Evolutionary conservation across 2,888 invertebrate species (phyloP).

Genomic region (Miltochrista miniata): DNA sequence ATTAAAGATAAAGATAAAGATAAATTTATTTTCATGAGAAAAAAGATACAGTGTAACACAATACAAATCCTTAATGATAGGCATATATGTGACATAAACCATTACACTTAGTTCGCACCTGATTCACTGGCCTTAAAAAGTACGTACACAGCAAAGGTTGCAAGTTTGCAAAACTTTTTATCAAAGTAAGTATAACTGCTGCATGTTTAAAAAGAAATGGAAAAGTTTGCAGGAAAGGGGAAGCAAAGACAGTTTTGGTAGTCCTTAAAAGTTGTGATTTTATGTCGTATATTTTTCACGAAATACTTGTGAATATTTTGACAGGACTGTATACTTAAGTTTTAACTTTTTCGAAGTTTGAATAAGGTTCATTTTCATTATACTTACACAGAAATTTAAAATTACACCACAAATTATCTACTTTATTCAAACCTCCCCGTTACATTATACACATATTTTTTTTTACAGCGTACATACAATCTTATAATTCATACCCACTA

Average conservation of each 20-base stretch:
- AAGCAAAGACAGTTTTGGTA: constrained; percentile 76
- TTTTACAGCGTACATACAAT: too few relatives aligned
- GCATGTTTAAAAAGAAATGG: constrained; percentile 45
- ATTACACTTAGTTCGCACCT: constrained; percentile 20
- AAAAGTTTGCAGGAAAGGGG: constrained; percentile 63
- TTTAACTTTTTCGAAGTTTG: constrained; percentile 42
- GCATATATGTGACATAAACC: too few relatives aligned
- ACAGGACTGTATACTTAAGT: constrained; percentile 40
- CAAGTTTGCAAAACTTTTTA: constrained; percentile 36
- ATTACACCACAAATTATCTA: too few relatives aligned
- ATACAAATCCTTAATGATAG: too few relatives aligned
- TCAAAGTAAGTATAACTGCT: constrained; percentile 34
- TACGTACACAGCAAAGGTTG: constrained; percentile 15
- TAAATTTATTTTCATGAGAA: too few relatives aligned
- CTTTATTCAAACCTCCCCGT: too few relatives aligned
- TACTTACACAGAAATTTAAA: too few relatives aligned
- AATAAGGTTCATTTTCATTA: too few relatives aligned
- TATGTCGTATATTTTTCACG: constrained; percentile 68
- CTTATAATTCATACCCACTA: too few relatives aligned
- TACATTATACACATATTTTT: too few relatives aligned
- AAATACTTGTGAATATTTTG: constrained; percentile 70
- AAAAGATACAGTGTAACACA: too few relatives aligned
- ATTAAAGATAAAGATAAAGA: too few relatives aligned
- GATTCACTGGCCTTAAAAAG: constrained; percentile 22
- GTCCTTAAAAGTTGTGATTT: constrained; percentile 82